These are phyloP conservation scores for Epinotia bilunana DNA, from an alignment of 2,888 invertebrate genomes.

Conservation along the genomic window DNA sequence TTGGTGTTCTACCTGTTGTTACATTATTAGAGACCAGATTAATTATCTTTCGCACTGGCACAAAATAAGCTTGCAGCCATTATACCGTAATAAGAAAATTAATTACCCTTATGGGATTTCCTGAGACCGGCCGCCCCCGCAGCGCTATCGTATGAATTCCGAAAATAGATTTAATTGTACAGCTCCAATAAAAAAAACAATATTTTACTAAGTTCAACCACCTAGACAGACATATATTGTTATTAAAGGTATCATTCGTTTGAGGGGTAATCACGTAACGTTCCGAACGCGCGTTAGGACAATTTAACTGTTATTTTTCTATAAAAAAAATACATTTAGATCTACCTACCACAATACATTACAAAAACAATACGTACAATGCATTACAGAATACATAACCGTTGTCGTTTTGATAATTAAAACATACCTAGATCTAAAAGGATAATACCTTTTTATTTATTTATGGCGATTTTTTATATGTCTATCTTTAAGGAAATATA, in stretches of 20 bases:
- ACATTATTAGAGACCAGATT: slow-evolving; percentile 19
- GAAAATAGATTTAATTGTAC: slow-evolving; percentile 9
- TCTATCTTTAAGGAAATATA: too few species aligned
- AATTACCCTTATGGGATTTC: slow-evolving; percentile 17
- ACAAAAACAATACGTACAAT: too few species aligned
- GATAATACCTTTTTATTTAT: too few species aligned
- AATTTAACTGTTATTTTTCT: too few species aligned
- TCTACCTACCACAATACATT: too few species aligned
- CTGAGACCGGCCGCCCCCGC: background rate
- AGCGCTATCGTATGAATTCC: slow-evolving; percentile 10
- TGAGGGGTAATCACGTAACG: too few species aligned
- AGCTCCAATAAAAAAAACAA: background rate
- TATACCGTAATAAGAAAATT: slow-evolving; percentile 32
- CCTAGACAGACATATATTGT: background rate
- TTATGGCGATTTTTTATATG: too few species aligned
- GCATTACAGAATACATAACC: too few species aligned
- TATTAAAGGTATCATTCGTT: background rate
- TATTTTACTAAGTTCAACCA: background rate
- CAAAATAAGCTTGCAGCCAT: slow-evolving; percentile 19
- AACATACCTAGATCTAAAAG: too few species aligned
- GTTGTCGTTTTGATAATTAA: too few species aligned
- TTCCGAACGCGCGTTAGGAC: too few species aligned
- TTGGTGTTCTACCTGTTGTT: slow-evolving; percentile 22
- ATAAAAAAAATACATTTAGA: too few species aligned
- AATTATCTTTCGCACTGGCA: slow-evolving; percentile 9